Percentiles rank a stretch among this genome's conserved stretches.
Evolutionary conservation across 2,888 invertebrate species (phyloP).

Genomic region (Drosophila basisetae): DNA sequence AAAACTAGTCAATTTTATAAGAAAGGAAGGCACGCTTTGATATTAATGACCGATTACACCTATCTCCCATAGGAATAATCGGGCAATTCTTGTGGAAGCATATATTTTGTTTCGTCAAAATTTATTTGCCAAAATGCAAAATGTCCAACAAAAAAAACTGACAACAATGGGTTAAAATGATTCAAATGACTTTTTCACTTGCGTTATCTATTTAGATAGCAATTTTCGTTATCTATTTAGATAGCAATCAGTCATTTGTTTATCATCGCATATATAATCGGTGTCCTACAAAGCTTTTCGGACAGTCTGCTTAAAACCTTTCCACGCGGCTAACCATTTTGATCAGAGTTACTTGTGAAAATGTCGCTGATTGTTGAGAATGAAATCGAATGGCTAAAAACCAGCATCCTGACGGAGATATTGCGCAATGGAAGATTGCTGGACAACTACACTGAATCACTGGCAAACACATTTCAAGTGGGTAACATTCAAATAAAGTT

Average conservation of each 20-base stretch:
- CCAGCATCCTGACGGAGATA: slow-evolving; percentile 59
- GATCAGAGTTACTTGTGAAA: background rate
- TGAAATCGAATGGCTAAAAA: slow-evolving; percentile 69
- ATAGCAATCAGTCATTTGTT: background rate
- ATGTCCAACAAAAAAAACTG: background rate
- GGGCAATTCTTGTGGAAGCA: background rate
- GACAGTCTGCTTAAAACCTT: background rate
- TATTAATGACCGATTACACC: background rate
- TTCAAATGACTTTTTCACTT: background rate
- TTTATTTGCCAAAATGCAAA: background rate
- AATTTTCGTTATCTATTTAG: background rate
- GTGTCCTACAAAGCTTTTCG: no score
- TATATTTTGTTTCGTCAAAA: background rate
- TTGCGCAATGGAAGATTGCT: slow-evolving; percentile 58
- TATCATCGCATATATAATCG: background rate
- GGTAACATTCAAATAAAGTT: slow-evolving; percentile 54
- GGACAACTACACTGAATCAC: slow-evolving; percentile 28
- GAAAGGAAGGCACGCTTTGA: background rate
- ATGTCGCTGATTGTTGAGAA: slow-evolving; percentile 44
- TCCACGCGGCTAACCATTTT: background rate
- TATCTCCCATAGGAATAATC: background rate
- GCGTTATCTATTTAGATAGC: no score
- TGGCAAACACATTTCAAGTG: slow-evolving; percentile 53
- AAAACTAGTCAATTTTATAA: background rate
- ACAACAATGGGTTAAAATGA: background rate